Evolutionary conservation across 1,140 invertebrate species (phyloP), one percentile per base, ranked within the genome.

Genomic region (Zaprionus camerounensis): DNA sequence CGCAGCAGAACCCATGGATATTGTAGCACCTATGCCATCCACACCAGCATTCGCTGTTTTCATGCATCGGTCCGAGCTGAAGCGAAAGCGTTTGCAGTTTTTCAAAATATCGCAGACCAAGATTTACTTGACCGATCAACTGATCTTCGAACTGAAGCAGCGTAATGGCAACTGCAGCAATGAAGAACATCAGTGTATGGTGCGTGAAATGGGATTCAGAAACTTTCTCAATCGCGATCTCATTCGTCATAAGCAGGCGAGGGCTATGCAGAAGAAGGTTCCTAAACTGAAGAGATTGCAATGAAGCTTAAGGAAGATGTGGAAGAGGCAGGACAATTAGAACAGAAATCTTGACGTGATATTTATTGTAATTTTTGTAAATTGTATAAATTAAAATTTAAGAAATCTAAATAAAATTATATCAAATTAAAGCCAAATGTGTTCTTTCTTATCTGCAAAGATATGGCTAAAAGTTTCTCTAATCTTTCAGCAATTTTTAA

Each of bases 101-200:
- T 57, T 68, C 20, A 68, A 49, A 1, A 57, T 90, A 1, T 85
- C 81, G 2, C 53, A 56, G 26, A 90, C 85, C 5, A 90, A 90
- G 36, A 80, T 91, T 5, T 68, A 71, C 5, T 6, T 90, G 31
- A 90, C 85, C 7, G 57, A 53, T 24, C 59, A 85, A 17, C 53
- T 90, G 24, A 90, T 90, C 26, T 58, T 70, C 51, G 46, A 72
- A 20, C n/a, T 76, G 6, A 81, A 80, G 53, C 74, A 85, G 34
- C 78, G 81, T 3, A 34, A 11, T 34, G 38, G 36, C 51, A 41
- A 53, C 15, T 80, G 76, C 70, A 75, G 67, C 22, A 44, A 56
- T 12, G 49, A 58, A 59, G 85, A 90, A 57, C 85, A 90, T 64
- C 67, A 85, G 9, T 65, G 90, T 7, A 53, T 90, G 0, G 71